Conservation (phyloP, 92 coral and sea anemone species). For the Diadumene lineata region DNA sequence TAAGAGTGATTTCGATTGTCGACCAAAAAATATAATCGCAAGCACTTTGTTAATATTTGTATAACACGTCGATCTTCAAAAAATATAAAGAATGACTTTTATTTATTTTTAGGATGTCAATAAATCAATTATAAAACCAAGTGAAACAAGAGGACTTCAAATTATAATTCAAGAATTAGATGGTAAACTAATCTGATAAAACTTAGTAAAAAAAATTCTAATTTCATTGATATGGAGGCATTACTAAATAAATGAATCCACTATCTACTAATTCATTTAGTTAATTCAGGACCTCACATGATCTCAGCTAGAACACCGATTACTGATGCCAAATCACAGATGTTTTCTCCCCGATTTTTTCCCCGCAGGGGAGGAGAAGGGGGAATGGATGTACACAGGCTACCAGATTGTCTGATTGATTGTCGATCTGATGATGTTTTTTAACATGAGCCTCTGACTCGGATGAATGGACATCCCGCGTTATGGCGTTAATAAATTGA, state of each 20-base stretch:
- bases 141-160: slow-evolving; percentile 80
- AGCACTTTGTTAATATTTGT: background rate
- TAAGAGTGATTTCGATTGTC: too few species aligned
- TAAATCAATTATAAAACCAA: slow-evolving; percentile 45
- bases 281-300: too few species aligned
- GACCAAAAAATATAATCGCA: too few species aligned
- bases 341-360: too few species aligned
- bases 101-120: slow-evolving; percentile 18
- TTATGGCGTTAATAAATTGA: background rate
- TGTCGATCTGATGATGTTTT: too few species aligned
- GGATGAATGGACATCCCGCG: too few species aligned
- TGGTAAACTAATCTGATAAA: slow-evolving; percentile 38
- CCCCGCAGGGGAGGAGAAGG: too few species aligned
- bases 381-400: too few species aligned
- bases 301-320: too few species aligned
- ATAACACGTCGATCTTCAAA: background rate
- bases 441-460: too few species aligned
- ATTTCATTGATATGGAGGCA: background rate
- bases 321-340: too few species aligned
- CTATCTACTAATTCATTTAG: background rate
- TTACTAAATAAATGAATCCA: background rate
- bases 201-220: background rate
- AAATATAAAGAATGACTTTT: background rate
- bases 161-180: slow-evolving; percentile 55
- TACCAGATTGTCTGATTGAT: background rate